Evolutionary conservation across 2,113 vertebrate species (phyloP).

Genomic region (Thinocorus orbignyianus): DNA sequence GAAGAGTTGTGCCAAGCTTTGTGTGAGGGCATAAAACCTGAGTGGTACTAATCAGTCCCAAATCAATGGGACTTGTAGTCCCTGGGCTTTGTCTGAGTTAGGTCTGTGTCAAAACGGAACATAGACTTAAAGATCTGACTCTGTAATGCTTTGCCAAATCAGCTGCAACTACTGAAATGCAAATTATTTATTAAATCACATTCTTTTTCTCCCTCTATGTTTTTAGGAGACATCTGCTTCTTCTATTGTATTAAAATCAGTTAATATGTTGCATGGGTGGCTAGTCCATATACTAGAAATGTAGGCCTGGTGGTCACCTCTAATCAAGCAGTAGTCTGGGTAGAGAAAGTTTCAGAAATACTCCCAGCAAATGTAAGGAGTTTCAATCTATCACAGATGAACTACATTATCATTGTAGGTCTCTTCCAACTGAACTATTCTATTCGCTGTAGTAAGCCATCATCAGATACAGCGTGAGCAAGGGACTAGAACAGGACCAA

Average conservation of each 20-base stretch:
- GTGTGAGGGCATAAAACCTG: neutral
- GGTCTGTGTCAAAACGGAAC: neutral
- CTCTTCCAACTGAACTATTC: neutral
- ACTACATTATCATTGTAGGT: neutral
- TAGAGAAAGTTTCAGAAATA: neutral
- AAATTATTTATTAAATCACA: neutral
- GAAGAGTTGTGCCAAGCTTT: neutral
- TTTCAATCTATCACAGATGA: neutral
- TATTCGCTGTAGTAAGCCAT: neutral
- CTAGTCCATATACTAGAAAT: neutral
- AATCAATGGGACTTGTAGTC: neutral
- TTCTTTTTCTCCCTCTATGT: neutral
- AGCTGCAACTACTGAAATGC: neutral
- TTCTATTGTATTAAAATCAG: neutral
- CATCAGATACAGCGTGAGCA: neutral
- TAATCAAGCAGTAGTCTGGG: neutral
- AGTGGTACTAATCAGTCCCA: neutral
- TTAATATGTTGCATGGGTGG: neutral
- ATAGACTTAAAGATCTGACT: neutral
- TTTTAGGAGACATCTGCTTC: neutral
- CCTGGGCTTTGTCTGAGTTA: neutral
- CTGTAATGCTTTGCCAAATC: neutral
- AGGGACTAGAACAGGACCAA: neutral
- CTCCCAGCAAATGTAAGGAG: neutral
- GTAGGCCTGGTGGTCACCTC: neutral